Evolutionary conservation across 2,113 vertebrate genomes (phyloP).

Genomic region (Tonatia bakeri): DNA sequence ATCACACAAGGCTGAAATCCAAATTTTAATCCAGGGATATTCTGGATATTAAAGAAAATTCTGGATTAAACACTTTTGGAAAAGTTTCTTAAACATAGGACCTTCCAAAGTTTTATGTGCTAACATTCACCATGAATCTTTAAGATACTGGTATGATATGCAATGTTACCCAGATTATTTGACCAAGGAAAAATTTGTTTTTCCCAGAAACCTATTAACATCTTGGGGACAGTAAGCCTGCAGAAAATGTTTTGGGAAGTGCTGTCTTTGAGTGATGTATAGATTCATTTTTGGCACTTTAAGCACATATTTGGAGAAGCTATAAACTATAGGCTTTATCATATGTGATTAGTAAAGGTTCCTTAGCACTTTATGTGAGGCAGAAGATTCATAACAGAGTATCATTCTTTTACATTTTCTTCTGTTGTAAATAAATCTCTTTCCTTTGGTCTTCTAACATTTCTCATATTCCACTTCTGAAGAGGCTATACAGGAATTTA

Average conservation of each 20-base stretch:
- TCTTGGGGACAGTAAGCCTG: background rate
- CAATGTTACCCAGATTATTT: background rate
- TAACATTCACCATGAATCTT: background rate
- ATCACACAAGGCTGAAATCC: background rate
- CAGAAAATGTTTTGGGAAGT: conserved; percentile 12
- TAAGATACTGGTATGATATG: background rate
- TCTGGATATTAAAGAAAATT: conserved; percentile 15
- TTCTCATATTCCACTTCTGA: background rate
- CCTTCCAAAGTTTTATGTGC: background rate
- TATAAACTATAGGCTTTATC: conserved; percentile 3
- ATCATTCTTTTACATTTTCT: background rate
- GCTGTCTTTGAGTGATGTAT: background rate
- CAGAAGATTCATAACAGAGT: conserved; percentile 37
- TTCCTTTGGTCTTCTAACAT: background rate
- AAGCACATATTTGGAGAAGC: background rate
- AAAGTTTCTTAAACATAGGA: background rate
- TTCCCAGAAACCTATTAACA: background rate
- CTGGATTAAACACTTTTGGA: background rate
- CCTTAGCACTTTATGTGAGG: background rate
- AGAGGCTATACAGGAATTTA: background rate
- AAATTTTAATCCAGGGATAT: background rate
- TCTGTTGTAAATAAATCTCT: background rate
- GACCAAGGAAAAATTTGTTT: background rate
- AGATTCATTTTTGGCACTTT: background rate
- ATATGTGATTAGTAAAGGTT: background rate